Evolutionary conservation across 2,113 vertebrate genomes (phyloP).

Genomic region (Dasyprocta punctata): DNA sequence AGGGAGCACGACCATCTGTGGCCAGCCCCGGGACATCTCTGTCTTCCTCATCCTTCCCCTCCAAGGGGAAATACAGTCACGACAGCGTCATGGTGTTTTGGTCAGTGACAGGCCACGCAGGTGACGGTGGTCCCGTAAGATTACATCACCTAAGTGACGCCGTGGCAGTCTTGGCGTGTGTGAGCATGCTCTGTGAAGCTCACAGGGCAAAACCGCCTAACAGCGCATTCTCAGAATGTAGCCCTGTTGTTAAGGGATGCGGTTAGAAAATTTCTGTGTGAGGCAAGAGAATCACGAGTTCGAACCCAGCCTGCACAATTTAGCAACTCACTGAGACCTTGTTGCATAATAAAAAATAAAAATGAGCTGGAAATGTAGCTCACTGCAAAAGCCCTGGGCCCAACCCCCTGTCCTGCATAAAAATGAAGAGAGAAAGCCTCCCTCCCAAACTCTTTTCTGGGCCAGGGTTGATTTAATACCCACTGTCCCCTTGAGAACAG

Average conservation of each 20-base stretch:
- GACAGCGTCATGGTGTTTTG: background rate
- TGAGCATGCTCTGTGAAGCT: background rate
- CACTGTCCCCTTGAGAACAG: rapidly evolving
- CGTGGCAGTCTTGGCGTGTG: background rate
- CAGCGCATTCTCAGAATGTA: background rate
- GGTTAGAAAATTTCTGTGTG: background rate
- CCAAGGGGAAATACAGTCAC: background rate
- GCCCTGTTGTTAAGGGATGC: background rate
- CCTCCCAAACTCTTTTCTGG: background rate
- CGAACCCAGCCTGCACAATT: background rate
- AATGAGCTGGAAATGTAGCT: background rate
- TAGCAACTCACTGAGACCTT: background rate
- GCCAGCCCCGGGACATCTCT: background rate
- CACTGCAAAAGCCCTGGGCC: background rate
- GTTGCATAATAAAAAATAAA: background rate
- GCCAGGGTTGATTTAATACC: no score
- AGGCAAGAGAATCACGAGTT: background rate
- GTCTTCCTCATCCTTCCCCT: background rate
- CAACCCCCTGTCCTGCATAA: background rate
- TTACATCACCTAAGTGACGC: background rate
- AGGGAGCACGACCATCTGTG: background rate
- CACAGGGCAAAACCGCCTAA: background rate
- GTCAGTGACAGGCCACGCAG: background rate
- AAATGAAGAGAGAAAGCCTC: background rate
- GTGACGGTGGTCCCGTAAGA: background rate